These are phyloP conservation scores for Climacteris rufus DNA, from an alignment of 2,113 vertebrate genomes.

Conservation along the genomic window DNA sequence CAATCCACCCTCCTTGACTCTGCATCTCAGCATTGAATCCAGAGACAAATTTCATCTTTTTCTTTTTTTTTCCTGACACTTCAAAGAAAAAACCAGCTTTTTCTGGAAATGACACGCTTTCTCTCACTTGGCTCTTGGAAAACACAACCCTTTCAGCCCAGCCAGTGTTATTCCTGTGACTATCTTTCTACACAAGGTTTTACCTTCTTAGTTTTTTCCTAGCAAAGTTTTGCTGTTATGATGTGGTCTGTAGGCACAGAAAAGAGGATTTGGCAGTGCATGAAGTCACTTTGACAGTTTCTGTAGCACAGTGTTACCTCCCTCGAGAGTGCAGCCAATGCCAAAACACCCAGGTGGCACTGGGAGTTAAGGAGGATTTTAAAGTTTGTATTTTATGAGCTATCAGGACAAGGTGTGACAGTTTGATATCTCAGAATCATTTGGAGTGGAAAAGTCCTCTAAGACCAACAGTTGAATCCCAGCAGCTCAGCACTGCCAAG, in stretches of 20 bases:
- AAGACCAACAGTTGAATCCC: neutral
- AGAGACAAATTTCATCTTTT: neutral
- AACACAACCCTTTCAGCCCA: neutral
- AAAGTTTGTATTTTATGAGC: neutral
- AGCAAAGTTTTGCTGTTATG: neutral
- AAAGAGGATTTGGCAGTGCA: neutral
- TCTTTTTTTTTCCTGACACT: neutral
- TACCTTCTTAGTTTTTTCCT: neutral
- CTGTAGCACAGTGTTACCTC: neutral
- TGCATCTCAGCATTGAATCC: neutral
- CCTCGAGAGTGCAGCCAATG: fast-evolving
- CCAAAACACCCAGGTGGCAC: neutral
- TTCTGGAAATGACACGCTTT: neutral
- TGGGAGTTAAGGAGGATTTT: neutral
- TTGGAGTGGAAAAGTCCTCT: neutral
- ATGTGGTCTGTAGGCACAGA: neutral
- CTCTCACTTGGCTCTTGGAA: neutral
- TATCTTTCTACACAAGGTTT: neutral
- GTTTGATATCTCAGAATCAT: neutral
- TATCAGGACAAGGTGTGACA: neutral
- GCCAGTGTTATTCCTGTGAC: neutral
- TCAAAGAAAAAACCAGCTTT: neutral
- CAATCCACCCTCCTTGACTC: neutral
- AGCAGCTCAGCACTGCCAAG: neutral
- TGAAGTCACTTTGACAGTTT: neutral